Conservation (phyloP, 1,140 invertebrate species). For the Drosophila pseudoananassae region DNA sequence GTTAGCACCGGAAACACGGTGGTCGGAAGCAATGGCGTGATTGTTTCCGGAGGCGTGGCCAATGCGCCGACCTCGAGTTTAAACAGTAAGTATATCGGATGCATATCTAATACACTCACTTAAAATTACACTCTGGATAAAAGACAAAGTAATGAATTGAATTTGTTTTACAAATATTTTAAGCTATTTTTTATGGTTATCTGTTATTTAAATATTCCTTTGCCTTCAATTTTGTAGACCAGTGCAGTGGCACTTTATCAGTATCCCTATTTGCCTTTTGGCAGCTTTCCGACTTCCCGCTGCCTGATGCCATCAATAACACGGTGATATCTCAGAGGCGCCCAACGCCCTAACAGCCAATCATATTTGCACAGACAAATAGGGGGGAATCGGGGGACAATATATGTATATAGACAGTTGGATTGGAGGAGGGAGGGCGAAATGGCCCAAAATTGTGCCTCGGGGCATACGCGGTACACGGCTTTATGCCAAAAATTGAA, state of each 20-base stretch:
- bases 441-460: constrained; percentile 16
- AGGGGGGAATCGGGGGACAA: constrained; percentile 1
- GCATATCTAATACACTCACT: constrained; percentile 1
- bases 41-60: constrained; percentile 71
- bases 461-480: constrained; percentile 63
- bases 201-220: background rate
- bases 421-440: background rate
- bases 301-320: constrained; percentile 54
- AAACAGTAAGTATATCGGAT: constrained; percentile 69
- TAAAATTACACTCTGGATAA: constrained; percentile 3
- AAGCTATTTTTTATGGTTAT: background rate
- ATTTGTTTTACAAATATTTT: background rate
- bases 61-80: constrained; percentile 77
- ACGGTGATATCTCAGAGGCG: constrained; percentile 43
- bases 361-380: constrained; percentile 58
- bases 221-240: constrained; percentile 13
- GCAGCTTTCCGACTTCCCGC: constrained; percentile 27
- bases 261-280: constrained; percentile 33
- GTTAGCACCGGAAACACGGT: constrained; percentile 58
- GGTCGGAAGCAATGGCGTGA: constrained; percentile 70
- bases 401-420: constrained; percentile 6
- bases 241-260: constrained; percentile 43
- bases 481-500: constrained; percentile 73
- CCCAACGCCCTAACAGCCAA: constrained; percentile 32
- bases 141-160: too few species aligned